phyloP scores from a whole-genome alignment of 1,140 invertebrate species.

The Laupala kohalensis region DNA sequence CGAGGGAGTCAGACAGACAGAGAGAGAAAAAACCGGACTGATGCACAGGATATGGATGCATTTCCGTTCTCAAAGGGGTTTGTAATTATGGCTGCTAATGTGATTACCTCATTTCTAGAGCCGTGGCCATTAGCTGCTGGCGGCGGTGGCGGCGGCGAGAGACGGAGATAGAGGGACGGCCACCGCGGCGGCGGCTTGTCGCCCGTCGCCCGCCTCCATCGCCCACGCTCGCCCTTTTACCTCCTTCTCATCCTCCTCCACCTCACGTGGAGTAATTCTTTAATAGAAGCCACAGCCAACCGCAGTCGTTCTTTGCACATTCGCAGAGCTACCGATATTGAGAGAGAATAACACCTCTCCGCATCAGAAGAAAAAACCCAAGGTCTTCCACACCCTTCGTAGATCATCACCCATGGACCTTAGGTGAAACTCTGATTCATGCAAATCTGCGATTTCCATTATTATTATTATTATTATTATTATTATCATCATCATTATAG shows the following conservation, averaged over 20 bases:
- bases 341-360: not conserved
- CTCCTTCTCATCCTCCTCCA: not conserved
- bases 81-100: slow-evolving; percentile 18
- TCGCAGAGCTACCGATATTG: too few relatives aligned
- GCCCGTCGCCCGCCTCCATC: not conserved
- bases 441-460: too few relatives aligned
- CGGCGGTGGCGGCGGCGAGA: too few relatives aligned
- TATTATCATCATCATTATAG: too few relatives aligned
- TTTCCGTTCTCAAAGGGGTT: slow-evolving; percentile 17
- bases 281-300: not conserved
- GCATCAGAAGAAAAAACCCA: too few relatives aligned
- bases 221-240: not conserved
- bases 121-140: slow-evolving; percentile 13
- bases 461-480: too few relatives aligned
- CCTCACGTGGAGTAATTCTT: not conserved
- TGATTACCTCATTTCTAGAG: slow-evolving; percentile 18
- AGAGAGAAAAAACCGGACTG: slow-evolving; percentile 3
- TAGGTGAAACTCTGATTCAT: too few relatives aligned
- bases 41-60: slow-evolving; percentile 19
- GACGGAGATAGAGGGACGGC: too few relatives aligned
- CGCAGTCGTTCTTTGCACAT: not conserved
- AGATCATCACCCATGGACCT: too few relatives aligned
- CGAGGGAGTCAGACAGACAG: too few relatives aligned
- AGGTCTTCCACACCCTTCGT: too few relatives aligned
- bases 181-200: not conserved